Evolutionary conservation across 2,113 vertebrate species (phyloP).

Genomic region (Fregata magnificens): DNA sequence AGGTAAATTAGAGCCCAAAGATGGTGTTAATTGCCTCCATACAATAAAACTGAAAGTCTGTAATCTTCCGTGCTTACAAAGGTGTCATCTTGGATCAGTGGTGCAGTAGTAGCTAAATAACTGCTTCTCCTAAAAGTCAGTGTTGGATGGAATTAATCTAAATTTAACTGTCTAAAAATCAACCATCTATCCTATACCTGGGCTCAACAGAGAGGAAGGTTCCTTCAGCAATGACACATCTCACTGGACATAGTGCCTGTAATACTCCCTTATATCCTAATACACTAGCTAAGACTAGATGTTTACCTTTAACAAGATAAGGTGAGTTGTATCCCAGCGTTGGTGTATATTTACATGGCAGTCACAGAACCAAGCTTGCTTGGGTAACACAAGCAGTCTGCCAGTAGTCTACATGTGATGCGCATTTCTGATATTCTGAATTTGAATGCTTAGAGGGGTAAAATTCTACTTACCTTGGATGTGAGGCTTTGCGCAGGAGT

Average conservation of each 20-base stretch:
- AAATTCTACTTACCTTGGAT: neutral
- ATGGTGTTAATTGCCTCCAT: neutral
- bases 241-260: neutral
- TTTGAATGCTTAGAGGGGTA: neutral
- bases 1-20: neutral
- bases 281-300: neutral
- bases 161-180: neutral
- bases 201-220: neutral
- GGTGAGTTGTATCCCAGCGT: rapidly evolving
- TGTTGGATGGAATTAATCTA: neutral
- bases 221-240: neutral
- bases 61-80: neutral
- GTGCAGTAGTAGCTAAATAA: neutral
- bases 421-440: neutral
- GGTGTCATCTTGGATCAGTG: neutral
- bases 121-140: neutral
- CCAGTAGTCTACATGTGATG: neutral
- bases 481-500: neutral
- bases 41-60: neutral
- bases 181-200: neutral
- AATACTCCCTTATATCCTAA: neutral
- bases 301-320: neutral
- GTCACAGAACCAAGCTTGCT: neutral
- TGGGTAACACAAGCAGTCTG: neutral
- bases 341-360: neutral